A percentile compares a stretch with the other conserved stretches of the same genome.
Conservation (phyloP, 2,113 vertebrate genomes). For the Corapipo altera region DNA sequence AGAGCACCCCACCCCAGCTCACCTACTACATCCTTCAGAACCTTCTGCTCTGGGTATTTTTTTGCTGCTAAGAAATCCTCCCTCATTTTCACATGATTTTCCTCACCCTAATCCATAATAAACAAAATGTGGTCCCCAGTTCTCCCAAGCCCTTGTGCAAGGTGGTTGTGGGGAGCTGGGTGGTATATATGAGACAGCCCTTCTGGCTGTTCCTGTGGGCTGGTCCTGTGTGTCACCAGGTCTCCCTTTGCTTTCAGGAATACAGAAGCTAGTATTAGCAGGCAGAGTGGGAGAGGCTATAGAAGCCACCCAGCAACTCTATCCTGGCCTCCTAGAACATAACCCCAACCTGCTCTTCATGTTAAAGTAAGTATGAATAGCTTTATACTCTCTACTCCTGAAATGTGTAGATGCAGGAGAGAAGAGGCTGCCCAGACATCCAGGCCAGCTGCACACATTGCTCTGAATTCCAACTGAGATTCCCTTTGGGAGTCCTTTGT, state of each 20-base stretch:
- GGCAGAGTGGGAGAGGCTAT: constrained; percentile 97
- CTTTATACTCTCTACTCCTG: not conserved
- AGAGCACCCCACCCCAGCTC: not conserved
- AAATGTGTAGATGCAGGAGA: constrained; percentile 22
- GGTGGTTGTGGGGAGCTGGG: not conserved
- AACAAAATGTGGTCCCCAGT: not conserved
- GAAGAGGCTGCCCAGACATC: not conserved
- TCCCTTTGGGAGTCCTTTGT: not conserved
- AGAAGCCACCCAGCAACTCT: constrained; percentile 93
- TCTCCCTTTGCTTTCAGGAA: constrained; percentile 79
- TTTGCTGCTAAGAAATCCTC: not conserved
- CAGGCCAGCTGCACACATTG: not conserved
- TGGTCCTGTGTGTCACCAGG: not conserved
- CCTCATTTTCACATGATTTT: not conserved
- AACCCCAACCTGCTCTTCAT: constrained; percentile 98
- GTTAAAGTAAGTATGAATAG: constrained; percentile 89
- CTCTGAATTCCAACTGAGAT: not conserved
- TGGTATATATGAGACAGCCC: not conserved
- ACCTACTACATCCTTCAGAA: not conserved
- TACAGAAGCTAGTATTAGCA: constrained; percentile 97
- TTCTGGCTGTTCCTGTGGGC: not conserved
- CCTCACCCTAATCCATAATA: not conserved
- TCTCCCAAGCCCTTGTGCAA: not conserved
- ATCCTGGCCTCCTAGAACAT: constrained; percentile 93
- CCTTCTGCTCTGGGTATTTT: not conserved